phyloP scores from a whole-genome alignment of 2,888 invertebrate species.

The Agrotis segetum region DNA sequence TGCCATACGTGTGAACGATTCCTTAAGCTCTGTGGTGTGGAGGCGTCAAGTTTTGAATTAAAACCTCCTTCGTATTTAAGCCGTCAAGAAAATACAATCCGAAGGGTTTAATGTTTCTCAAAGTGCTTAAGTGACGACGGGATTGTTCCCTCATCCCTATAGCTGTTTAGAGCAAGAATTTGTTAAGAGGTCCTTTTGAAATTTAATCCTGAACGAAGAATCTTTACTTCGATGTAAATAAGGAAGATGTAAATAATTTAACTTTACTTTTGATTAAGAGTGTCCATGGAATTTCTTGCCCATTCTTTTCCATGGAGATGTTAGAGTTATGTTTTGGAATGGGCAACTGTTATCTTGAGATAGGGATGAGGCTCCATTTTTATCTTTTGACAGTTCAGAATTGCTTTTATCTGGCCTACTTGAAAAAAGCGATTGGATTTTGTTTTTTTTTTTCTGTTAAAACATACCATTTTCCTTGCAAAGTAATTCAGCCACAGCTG shows the following conservation, averaged over 20 bases:
- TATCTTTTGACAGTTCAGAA: too few relatives aligned
- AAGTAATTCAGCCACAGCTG: constrained; percentile 14
- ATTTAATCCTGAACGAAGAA: constrained; percentile 5
- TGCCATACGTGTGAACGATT: background rate
- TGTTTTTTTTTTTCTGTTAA: background rate
- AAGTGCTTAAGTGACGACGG: constrained; percentile 11
- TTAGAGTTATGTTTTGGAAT: too few relatives aligned
- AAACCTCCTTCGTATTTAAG: constrained; percentile 41
- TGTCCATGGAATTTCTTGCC: too few relatives aligned
- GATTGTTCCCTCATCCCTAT: constrained; percentile 22
- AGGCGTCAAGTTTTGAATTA: constrained; percentile 31
- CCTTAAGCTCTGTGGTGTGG: constrained; percentile 6
- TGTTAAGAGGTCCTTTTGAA: constrained; percentile 1
- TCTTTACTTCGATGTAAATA: constrained; percentile 26
- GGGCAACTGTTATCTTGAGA: too few relatives aligned
- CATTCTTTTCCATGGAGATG: too few relatives aligned
- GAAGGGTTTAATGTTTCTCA: constrained; percentile 40
- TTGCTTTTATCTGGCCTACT: too few relatives aligned
- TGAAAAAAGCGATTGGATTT: too few relatives aligned
- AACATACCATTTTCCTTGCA: background rate
- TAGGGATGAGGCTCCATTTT: too few relatives aligned
- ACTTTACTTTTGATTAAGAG: background rate
- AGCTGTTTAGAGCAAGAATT: constrained; percentile 16
- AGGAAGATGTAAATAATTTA: constrained; percentile 19
- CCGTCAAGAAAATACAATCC: constrained; percentile 30